Conservation (phyloP, 1,140 invertebrate genomes). For the Teleogryllus occipitalis region DNA sequence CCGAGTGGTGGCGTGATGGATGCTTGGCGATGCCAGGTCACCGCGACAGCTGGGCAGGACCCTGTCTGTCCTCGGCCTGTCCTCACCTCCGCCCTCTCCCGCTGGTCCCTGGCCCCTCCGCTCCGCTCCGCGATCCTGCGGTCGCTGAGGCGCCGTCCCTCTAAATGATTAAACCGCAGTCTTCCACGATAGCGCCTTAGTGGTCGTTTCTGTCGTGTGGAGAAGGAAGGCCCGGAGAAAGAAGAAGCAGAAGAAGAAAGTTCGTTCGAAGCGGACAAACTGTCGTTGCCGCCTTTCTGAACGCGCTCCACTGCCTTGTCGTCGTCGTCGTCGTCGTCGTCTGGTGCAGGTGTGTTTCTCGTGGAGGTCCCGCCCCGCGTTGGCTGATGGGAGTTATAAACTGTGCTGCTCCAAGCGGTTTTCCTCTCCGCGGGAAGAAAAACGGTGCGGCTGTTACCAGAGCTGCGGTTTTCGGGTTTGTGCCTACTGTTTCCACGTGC, state of each 20-base stretch:
- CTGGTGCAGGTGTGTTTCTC: background rate
- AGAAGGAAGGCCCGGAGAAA: no score
- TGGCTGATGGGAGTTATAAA: background rate
- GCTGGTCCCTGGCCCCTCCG: no score
- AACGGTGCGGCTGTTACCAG: no score
- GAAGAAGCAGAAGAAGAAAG: background rate
- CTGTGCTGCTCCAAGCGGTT: background rate
- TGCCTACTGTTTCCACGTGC: no score
- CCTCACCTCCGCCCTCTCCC: no score
- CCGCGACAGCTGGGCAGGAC: background rate
- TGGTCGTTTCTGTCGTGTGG: no score
- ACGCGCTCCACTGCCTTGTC: background rate
- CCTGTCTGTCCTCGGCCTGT: background rate
- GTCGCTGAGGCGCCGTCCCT: no score
- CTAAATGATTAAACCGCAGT: no score
- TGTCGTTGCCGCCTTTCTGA: background rate
- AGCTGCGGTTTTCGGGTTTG: no score
- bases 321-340: background rate
- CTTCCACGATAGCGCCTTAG: no score
- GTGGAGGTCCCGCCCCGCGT: background rate
- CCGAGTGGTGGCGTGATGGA: background rate
- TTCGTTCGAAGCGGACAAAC: background rate
- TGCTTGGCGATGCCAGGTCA: background rate
- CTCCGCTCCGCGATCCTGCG: no score
- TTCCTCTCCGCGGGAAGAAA: no score